phyloP scores from a whole-genome alignment of 2,113 vertebrate genomes.

The Atherinomorus stipes region DNA sequence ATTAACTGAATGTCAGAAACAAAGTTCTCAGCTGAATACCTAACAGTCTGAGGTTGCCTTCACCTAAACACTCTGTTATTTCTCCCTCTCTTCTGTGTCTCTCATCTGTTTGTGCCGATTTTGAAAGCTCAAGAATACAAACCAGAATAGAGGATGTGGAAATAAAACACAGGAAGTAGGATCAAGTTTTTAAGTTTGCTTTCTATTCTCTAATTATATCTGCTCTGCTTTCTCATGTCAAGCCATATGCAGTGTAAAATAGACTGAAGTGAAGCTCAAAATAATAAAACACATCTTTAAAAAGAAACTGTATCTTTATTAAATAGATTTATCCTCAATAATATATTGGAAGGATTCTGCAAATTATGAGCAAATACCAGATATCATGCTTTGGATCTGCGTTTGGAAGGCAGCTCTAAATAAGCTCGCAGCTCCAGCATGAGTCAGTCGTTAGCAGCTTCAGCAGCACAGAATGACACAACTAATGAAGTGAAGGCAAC shows the following conservation, averaged over 20 bases:
- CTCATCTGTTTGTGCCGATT: not conserved
- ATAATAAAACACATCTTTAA: not conserved
- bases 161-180: not conserved
- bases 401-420: conserved; percentile 20
- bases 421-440: conserved; percentile 3
- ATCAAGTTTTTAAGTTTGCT: not conserved
- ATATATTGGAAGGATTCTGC: not conserved
- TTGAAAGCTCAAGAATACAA: not conserved
- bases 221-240: not conserved
- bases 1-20: not conserved
- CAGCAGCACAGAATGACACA: not conserved
- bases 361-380: not conserved
- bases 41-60: not conserved
- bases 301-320: not conserved
- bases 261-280: not conserved
- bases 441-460: conserved; percentile 25
- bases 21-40: not conserved
- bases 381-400: not conserved
- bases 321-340: not conserved
- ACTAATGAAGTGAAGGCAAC: conserved; percentile 48
- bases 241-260: not conserved
- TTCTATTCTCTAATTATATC: not conserved
- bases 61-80: not conserved
- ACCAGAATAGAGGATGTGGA: not conserved
- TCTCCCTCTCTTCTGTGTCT: not conserved